Base-by-base conservation (phyloP, 2,797 vertebrate genomes). In the Euthynnus affinis region DNA sequence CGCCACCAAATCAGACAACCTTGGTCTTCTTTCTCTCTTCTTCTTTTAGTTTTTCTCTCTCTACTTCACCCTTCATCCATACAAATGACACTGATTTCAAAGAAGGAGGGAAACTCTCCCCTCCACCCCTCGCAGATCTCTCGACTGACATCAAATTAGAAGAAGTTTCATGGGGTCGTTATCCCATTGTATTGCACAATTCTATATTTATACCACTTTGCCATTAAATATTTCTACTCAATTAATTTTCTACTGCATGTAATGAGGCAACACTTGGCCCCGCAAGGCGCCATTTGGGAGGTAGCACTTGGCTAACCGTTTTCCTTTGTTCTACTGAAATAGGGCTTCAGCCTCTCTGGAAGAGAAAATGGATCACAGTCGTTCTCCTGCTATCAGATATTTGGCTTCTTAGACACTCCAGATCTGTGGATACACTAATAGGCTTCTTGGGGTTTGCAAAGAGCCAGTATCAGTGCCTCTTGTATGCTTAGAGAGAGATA, bases 151-250 rank as follows among this genome's bases (percentile, higher is more conserved):
- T 74, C 74, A 29, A 89, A 92, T 91, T 79, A 91, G 73, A 74
- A 74, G 63, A 83, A 71, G 72, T 89, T 89, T 84, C 88, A 81
- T 49, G 74, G 85, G 86, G 85, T 90, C 88, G 74, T 91, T 92
- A 89, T 88, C 76, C 49, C 78, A 12, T 88, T 82, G 87, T 82
- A 85, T 90, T 68, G 77, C 87, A 61, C 89, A 74, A 76, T 89
- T 93, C 90, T 93, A 92, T 94, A 93, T 93, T 93, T 93, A 92
- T 91, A 90, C 87, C 89, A 52, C 80, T 88, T 91, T 91, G 85
- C 87, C 91, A 94, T 94, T 94, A 94, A 94, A 95, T 93, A 93
- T 92, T 94, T 94, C 93, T 91, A 89, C 92, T 93, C 89, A 95
- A 93, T 95, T 94, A 93, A 93, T 92, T 93, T 89, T 80, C 85